Base-by-base conservation (phyloP, 1,140 invertebrate genomes). In the Oryzaephilus surinamensis region DNA sequence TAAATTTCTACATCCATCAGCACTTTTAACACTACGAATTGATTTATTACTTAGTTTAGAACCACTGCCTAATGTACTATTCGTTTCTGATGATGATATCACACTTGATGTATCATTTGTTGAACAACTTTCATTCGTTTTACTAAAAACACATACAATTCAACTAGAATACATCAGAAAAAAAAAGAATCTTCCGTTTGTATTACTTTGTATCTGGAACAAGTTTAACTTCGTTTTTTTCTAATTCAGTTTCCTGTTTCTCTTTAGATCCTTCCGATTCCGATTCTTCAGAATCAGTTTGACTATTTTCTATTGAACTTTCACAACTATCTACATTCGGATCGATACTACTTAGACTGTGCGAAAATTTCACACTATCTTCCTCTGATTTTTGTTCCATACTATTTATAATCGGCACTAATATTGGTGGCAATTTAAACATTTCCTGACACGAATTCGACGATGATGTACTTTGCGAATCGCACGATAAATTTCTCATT, bases 261-360 rank as follows among this genome's bases (percentile, higher is more conserved):
- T n/a, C n/a, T n/a, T n/a, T n/a, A n/a, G n/a, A n/a, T n/a, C n/a
- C n/a, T n/a, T n/a, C n/a, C 0, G 43, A 41, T 24, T 17, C 19
- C 14, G 32, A 27, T 10, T 21, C 15, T 35, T 55, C 52, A 13
- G 38, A 55, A 10, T 56, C 55, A 27, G 35, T 53, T 20, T 47
- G 49, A n/a, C n/a, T n/a, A n/a, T n/a, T n/a, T 7, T 49, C 44
- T 29, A 62, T 41, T 4, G 74, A 78, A 50, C 75, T 77, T 20
- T 74, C 67, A 8, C 75, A 76, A 33, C 76, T 79, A 60, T 81
- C 74, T 6, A 77, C 63, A 41, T 77, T 70, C 12, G 74, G 76
- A 19, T 76, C 76, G 12, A 77, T 62, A 43, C 77, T 79, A 0
- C 76, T 78, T 16, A 72, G 57, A 57, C 64, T 74, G 51, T 69